Percentiles rank a stretch among this genome's conserved stretches.
phyloP scores from a whole-genome alignment of 2,797 vertebrate species.

The Sylvilagus floridanus region DNA sequence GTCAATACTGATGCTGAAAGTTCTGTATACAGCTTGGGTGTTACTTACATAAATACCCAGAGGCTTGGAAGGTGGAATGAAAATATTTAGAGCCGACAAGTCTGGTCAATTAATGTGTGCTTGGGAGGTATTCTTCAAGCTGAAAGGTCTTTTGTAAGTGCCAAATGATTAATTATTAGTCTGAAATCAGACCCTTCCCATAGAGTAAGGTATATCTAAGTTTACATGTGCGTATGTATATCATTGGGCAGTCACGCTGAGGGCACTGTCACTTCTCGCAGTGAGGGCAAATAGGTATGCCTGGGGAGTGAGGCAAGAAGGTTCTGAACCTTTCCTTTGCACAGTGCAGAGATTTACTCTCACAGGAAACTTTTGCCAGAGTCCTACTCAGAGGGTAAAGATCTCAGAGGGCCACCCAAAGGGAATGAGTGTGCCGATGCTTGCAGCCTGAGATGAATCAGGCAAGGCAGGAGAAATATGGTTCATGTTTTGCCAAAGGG shows the following conservation, averaged over 20 bases:
- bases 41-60: constrained; percentile 58
- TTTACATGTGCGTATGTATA: background rate
- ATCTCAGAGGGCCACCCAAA: background rate
- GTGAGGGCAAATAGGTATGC: background rate
- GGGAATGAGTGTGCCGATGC: background rate
- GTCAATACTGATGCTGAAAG: background rate
- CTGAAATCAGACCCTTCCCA: background rate
- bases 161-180: constrained; percentile 57
- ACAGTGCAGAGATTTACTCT: background rate
- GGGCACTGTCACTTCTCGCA: background rate
- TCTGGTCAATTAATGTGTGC: constrained; percentile 57
- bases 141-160: background rate
- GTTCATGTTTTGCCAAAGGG: constrained; percentile 40
- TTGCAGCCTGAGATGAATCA: constrained; percentile 3
- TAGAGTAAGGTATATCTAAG: background rate
- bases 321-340: background rate
- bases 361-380: background rate
- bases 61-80: constrained; percentile 42
- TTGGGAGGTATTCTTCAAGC: constrained; percentile 67
- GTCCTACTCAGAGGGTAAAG: background rate
- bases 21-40: background rate
- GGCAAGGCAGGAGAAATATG: background rate
- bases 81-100: constrained; percentile 57
- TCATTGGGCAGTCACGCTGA: background rate
- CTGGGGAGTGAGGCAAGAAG: background rate